A percentile compares a stretch with the other conserved stretches of the same genome.
phyloP scores from a whole-genome alignment of 2,888 invertebrate genomes.

The Doris montereyensis region DNA sequence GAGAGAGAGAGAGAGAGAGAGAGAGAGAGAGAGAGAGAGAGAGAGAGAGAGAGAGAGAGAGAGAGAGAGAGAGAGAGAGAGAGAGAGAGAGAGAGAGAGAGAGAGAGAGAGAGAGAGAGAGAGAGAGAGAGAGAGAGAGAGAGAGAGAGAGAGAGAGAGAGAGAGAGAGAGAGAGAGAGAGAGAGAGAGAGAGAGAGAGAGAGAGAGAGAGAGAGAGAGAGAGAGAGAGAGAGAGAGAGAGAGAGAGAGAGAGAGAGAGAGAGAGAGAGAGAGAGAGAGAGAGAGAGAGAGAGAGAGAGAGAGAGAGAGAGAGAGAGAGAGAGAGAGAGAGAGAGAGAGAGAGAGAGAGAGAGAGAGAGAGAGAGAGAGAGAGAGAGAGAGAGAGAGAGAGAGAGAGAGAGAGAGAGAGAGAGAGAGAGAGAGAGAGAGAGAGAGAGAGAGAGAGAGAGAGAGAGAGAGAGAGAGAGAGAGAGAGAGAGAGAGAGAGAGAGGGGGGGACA shows the following conservation, averaged over 20 bases:
- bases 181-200: background rate
- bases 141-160: conserved; percentile 10
- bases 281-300: background rate
- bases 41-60: background rate
- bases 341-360: conserved; percentile 25
- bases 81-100: background rate
- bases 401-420: background rate
- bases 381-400: conserved; percentile 27
- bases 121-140: background rate
- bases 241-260: background rate
- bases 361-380: conserved; percentile 29
- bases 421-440: background rate
- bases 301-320: background rate
- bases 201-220: background rate
- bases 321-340: conserved; percentile 15
- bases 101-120: background rate
- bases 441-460: background rate
- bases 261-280: background rate
- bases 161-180: conserved; percentile 6
- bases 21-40: background rate
- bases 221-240: background rate
- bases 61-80: background rate
- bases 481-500: background rate
- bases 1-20: conserved; percentile 7
- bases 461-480: conserved; percentile 7